Percentiles rank a stretch among this genome's conserved stretches.
These are phyloP conservation scores for Andrena praecox DNA, from an alignment of 2,888 invertebrate genomes.

Conservation along the genomic window DNA sequence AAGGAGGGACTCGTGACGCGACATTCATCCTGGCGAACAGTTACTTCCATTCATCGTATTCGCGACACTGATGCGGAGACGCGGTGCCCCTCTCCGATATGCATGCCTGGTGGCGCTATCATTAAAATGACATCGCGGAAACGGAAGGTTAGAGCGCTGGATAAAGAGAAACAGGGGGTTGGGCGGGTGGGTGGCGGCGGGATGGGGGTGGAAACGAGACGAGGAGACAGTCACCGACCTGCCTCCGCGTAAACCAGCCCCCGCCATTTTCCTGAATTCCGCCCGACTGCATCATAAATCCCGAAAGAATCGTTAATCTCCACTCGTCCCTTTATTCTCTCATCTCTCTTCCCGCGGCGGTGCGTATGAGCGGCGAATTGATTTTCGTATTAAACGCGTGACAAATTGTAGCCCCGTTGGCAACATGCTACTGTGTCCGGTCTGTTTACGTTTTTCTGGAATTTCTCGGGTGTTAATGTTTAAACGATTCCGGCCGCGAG, in stretches of 20 bases:
- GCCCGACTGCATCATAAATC: slow-evolving; percentile 62
- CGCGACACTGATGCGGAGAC: slow-evolving; percentile 70
- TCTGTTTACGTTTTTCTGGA: slow-evolving; percentile 18
- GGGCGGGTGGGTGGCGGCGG: not conserved
- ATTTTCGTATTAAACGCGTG: slow-evolving; percentile 61
- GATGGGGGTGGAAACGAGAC: not conserved
- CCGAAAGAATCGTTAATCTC: slow-evolving; percentile 69
- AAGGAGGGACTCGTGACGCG: slow-evolving; percentile 49
- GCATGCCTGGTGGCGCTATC: slow-evolving; percentile 72
- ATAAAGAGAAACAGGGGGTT: slow-evolving; percentile 50
- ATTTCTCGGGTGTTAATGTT: slow-evolving; percentile 20
- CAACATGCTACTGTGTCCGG: slow-evolving; percentile 2
- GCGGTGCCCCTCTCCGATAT: slow-evolving; percentile 59
- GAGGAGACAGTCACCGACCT: slow-evolving; percentile 48
- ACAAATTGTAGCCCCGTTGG: slow-evolving; percentile 42
- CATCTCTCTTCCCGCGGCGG: slow-evolving; percentile 42
- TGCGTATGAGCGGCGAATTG: slow-evolving; percentile 53
- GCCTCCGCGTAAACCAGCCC: slow-evolving; percentile 9
- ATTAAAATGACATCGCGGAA: slow-evolving; percentile 75
- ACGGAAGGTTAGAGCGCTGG: slow-evolving; percentile 46
- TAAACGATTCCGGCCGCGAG: not conserved
- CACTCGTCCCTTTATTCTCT: slow-evolving; percentile 56
- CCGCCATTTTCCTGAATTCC: slow-evolving; percentile 52
- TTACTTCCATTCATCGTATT: slow-evolving; percentile 78
- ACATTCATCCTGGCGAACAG: slow-evolving; percentile 79